These are phyloP conservation scores for Craseonycteris thonglongyai DNA, from an alignment of 2,113 vertebrate genomes.

Conservation along the genomic window DNA sequence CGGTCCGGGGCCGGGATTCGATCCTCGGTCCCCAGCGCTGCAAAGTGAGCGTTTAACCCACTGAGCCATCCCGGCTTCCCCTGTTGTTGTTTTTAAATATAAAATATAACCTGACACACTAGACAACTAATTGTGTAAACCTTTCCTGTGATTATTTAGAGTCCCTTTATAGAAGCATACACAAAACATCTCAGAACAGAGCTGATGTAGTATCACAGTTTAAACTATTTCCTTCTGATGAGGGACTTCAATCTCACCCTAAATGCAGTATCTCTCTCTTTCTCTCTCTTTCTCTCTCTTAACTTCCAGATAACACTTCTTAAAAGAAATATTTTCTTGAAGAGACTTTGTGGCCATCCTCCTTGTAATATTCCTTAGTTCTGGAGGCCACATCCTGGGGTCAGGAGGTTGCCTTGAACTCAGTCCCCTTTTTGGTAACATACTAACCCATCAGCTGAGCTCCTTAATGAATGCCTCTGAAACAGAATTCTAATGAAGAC, in stretches of 20 bases:
- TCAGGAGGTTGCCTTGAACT: slow-evolving; percentile 2
- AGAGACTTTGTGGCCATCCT: background rate
- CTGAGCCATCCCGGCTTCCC: no score
- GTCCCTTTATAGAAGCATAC: background rate
- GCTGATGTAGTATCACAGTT: background rate
- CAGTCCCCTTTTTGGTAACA: background rate
- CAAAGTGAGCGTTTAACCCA: no score
- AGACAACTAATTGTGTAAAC: slow-evolving; percentile 3
- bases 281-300: background rate
- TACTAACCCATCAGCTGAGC: background rate
- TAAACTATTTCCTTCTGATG: background rate
- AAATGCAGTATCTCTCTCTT: background rate
- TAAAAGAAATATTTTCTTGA: background rate
- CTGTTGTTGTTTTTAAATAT: no score
- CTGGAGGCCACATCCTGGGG: background rate
- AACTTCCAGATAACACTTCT: background rate
- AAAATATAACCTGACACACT: background rate
- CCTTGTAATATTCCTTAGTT: background rate
- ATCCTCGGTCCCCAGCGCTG: no score
- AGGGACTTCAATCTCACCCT: background rate
- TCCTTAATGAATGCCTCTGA: background rate
- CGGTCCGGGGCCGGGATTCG: no score
- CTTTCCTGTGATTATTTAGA: background rate
- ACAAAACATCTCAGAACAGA: background rate
- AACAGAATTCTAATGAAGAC: slow-evolving; percentile 6